Base-by-base conservation (phyloP, 2,888 invertebrate species). In the Pinctada fucata region DNA sequence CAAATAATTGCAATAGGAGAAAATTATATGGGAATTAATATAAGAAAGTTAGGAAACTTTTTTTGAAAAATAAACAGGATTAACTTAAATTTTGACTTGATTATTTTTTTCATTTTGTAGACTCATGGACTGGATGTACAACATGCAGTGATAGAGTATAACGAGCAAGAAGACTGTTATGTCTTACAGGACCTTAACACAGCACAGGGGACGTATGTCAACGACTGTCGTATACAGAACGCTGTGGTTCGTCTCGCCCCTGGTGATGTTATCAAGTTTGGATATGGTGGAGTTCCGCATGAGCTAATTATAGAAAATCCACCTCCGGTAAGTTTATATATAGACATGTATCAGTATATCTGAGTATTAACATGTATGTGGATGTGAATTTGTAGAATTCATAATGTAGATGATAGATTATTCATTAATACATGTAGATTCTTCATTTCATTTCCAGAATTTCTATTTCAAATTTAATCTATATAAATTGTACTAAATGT, bases 151-250 rank as follows among this genome's bases (percentile, higher is more conserved):
- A 87, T 93, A 49, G 92, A 93, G 75, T 92, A 88, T 86, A 90
- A 88, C 73, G 91, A 91, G 52, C 87, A 88, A 63, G 92, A 93
- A 72, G 89, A 90, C 58, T 90, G 91, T 72, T 92, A 88, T 80
- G 88, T 93, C 2, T 84, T 93, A 3, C 91, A 93, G 84, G 93
- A 93, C 83, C 83, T 93, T 47, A 92, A 92, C 84, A 90, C 92
- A 3, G 86, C 89, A n/a, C 90, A 91, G 79, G 93, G 93, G 13
- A 93, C 92, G 8, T 92, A 91, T 83, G 91, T 93, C 5, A 93
- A 93, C 81, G 92, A 93, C 74, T 91, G 91, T 63, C 87, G 91
- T 63, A 89, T 93, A 31, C 92, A 93, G 80, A 92, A 93, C 85
- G 92, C 92, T 5, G 90, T 92, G 16, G 92, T 93, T 3, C 82